A percentile compares a stretch with the other conserved stretches of the same genome.
Conservation (phyloP, 2,797 vertebrate species). For the Knipowitschia caucasica region DNA sequence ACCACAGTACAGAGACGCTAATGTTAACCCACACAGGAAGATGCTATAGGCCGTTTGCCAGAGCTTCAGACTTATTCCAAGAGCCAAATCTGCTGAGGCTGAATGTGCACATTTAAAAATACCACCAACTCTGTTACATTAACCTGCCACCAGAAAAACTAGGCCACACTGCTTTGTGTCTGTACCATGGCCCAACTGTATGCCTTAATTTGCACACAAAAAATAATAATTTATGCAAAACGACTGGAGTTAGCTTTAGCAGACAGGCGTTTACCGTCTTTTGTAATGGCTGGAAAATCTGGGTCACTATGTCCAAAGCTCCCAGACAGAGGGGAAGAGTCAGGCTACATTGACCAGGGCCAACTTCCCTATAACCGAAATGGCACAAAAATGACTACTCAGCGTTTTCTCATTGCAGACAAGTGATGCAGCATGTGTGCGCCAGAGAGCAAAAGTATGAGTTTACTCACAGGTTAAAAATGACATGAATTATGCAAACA, state of each 20-base stretch:
- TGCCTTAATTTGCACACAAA: slow-evolving; percentile 28
- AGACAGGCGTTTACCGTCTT: slow-evolving; percentile 64
- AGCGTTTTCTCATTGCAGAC: slow-evolving; percentile 26
- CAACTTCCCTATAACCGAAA: slow-evolving; percentile 17
- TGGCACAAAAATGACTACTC: slow-evolving; percentile 24
- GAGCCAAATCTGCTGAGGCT: slow-evolving; percentile 28
- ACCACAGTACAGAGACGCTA: slow-evolving; percentile 23
- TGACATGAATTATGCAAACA: too few relatives aligned
- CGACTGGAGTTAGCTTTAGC: slow-evolving; percentile 59
- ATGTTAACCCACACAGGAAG: slow-evolving; percentile 36
- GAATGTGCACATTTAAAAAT: slow-evolving; percentile 21
- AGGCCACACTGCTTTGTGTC: slow-evolving; percentile 14
- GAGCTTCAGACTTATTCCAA: slow-evolving; percentile 31
- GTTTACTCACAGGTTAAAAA: too few relatives aligned
- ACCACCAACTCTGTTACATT: slow-evolving; percentile 6
- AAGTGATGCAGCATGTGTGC: slow-evolving; percentile 30
- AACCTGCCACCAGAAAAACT: slow-evolving; percentile 19
- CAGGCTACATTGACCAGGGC: slow-evolving; percentile 41
- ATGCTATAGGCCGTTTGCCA: slow-evolving; percentile 27
- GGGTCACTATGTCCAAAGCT: slow-evolving; percentile 51
- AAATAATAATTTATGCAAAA: slow-evolving; percentile 30
- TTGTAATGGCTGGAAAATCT: slow-evolving; percentile 61
- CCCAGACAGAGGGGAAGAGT: slow-evolving; percentile 33
- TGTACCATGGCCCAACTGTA: slow-evolving; percentile 21
- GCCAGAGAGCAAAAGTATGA: too few relatives aligned